A percentile compares a stretch with the other conserved stretches of the same genome.
These are phyloP conservation scores for Hesperophylax magnus DNA, from an alignment of 1,140 invertebrate species.

Conservation along the genomic window DNA sequence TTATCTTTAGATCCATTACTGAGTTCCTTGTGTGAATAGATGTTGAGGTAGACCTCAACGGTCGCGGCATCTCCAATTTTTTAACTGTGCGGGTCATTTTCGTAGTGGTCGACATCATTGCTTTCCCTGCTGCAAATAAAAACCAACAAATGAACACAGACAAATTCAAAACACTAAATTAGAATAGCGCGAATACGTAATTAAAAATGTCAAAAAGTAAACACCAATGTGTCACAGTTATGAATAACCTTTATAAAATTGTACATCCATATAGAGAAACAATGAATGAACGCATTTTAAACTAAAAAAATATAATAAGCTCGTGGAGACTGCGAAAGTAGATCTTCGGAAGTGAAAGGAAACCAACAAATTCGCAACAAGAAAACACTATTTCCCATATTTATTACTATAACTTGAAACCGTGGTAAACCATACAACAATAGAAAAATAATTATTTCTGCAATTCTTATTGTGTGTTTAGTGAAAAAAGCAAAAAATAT, in stretches of 20 bases:
- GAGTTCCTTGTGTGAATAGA: slow-evolving; percentile 69
- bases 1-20: slow-evolving; percentile 68
- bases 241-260: slow-evolving; percentile 2
- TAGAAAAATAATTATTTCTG: too few relatives aligned
- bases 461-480: too few relatives aligned
- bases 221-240: slow-evolving; percentile 22
- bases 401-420: background rate
- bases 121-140: slow-evolving; percentile 44
- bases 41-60: slow-evolving; percentile 75
- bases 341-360: slow-evolving; percentile 27
- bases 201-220: slow-evolving; percentile 39
- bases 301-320: background rate
- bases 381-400: background rate
- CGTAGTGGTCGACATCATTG: slow-evolving; percentile 54
- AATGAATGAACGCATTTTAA: background rate
- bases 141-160: slow-evolving; percentile 42
- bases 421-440: background rate
- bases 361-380: background rate
- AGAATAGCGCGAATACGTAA: slow-evolving; percentile 36
- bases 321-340: background rate
- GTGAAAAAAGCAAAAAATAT: slow-evolving; percentile 15
- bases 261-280: background rate
- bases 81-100: slow-evolving; percentile 75
- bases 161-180: slow-evolving; percentile 32
- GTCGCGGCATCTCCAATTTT: slow-evolving; percentile 81